phyloP scores from a whole-genome alignment of 2,797 vertebrate species.

The Channallabes apus region DNA sequence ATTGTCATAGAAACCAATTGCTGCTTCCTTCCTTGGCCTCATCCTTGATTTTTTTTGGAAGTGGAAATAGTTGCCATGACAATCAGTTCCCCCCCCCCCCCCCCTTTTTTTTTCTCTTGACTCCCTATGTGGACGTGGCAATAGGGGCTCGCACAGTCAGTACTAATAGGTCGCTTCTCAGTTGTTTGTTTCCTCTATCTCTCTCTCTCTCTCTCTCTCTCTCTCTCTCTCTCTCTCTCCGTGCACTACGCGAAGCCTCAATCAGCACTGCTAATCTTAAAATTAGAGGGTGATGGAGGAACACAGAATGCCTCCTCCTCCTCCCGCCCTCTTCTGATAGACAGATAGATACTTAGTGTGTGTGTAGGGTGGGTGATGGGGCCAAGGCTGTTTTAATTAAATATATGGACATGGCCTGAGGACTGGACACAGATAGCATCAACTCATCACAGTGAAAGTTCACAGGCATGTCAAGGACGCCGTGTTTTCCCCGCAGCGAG shows the following conservation, averaged over 20 bases:
- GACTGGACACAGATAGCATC: constrained; percentile 86
- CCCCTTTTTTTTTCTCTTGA: not conserved
- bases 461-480: constrained; percentile 86
- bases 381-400: constrained; percentile 81
- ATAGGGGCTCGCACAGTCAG: not conserved
- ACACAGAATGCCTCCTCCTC: constrained; percentile 65
- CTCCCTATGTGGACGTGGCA: constrained; percentile 22
- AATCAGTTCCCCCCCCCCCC: not conserved
- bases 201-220: not conserved
- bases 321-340: constrained; percentile 53
- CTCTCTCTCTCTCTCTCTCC: constrained; percentile 43
- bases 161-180: constrained; percentile 30
- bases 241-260: constrained; percentile 61
- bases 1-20: not conserved
- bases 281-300: constrained; percentile 64
- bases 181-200: constrained; percentile 21
- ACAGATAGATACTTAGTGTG: constrained; percentile 64
- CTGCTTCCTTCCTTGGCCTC: not conserved
- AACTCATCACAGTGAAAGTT: constrained; percentile 81
- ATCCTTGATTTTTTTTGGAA: constrained; percentile 1
- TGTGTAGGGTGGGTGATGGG: constrained; percentile 43
- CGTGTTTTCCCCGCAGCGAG: constrained; percentile 74
- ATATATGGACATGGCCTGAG: constrained; percentile 77
- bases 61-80: constrained; percentile 46
- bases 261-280: constrained; percentile 80